Base-by-base conservation (phyloP, 2,888 invertebrate genomes). In the Pyrrhia umbra region DNA sequence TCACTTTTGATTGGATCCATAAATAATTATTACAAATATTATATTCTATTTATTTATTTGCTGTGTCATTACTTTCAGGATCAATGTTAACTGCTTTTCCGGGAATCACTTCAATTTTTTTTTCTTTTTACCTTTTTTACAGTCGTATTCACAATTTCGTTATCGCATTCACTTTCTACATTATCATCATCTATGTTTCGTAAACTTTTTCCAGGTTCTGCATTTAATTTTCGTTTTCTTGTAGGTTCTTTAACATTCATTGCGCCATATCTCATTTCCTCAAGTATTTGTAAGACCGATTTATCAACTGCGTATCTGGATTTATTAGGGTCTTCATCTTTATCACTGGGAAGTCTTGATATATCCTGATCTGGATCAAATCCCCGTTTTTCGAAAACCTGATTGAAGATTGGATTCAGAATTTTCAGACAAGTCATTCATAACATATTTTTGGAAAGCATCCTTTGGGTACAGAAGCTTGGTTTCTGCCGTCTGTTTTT, bases 371-470 rank as follows among this genome's bases (percentile, higher is more conserved):
- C 37, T 10, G 25, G 23, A 55, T 74, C 50, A 37, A 71, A 71
- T 63, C 2, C 71, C 74, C 40, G 70, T 52, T 59, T 71, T 70
- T 55, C 39, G 18, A 54, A 71, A 77, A 40, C 77, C 74, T 30
- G 71, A 59, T 34, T 23, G 16, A 39, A 77, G 55, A 42, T 75
- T 74, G 18, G 55, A 39, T 65, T 47, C 37, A 23, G 61, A 39
- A 16, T 50, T 39, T n/a, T 39, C 21, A 34, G 39, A 39, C 20
- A 46, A 25, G 6, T 46, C 18, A 39, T 65, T 54, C 8, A 77
- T 54, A 18, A 77, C 70, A 59, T 8, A 79, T 43, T 20, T 45
- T 39, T 60, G 77, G 77, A 55, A 75, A 79, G 46, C 63, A 65
- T 18, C 66, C 60, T 50, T 77, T 77, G 16, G 69, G 69, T 21